Conservation (phyloP, 2,797 vertebrate genomes). For the Chaetophractus vellerosus region DNA sequence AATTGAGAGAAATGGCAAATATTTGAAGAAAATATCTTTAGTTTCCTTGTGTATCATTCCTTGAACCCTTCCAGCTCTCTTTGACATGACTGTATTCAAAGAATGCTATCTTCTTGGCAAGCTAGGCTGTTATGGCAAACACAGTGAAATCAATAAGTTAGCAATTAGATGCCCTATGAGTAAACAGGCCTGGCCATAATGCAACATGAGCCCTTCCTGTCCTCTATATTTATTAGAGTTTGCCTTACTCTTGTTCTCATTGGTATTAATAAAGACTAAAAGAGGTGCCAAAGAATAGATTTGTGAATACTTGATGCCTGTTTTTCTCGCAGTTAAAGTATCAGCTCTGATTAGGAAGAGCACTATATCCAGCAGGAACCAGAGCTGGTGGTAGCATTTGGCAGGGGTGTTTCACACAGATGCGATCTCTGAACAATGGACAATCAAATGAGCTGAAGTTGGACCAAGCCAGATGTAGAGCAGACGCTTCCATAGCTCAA, state of each 20-base stretch:
- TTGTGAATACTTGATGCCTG: not conserved
- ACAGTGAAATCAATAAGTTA: not conserved
- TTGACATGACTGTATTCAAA: not conserved
- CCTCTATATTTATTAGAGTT: conserved; percentile 44
- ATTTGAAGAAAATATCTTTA: not conserved
- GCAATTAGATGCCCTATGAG: conserved; percentile 33
- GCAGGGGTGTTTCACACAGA: conserved; percentile 58
- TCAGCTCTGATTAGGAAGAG: conserved; percentile 43
- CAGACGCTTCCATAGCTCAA: not conserved
- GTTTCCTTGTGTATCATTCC: not conserved
- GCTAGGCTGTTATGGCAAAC: not conserved
- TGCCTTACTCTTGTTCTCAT: not conserved
- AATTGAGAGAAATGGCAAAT: conserved; percentile 14
- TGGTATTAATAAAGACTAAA: conserved; percentile 62
- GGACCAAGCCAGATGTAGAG: conserved; percentile 63
- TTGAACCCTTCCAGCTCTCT: not conserved
- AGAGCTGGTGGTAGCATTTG: conserved; percentile 2
- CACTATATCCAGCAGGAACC: not conserved
- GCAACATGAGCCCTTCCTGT: not conserved
- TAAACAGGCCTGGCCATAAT: not conserved
- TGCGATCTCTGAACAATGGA: conserved; percentile 61
- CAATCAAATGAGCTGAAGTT: conserved; percentile 65
- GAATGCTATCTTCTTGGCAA: conserved; percentile 37
- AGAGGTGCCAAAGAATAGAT: conserved; percentile 63
- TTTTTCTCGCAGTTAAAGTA: conserved; percentile 51